A percentile compares a stretch with the other conserved stretches of the same genome.
phyloP scores from a whole-genome alignment of 2,113 vertebrate species.

The Crocuta crocuta region DNA sequence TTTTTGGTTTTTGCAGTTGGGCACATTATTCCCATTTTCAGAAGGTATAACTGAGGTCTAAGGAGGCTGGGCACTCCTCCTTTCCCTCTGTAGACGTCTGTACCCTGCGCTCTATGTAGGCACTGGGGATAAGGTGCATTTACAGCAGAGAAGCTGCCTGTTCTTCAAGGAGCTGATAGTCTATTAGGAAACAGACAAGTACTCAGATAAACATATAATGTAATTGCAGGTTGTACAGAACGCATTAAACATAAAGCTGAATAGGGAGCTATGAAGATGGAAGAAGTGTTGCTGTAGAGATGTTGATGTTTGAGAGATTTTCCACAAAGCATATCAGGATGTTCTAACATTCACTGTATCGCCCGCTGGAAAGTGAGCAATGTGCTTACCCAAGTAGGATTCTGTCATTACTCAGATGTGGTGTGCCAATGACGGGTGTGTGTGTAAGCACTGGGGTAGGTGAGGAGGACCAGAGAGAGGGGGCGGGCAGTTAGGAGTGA shows the following conservation, averaged over 20 bases:
- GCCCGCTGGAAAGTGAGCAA: neutral
- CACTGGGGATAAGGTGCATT: neutral
- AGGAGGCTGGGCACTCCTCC: neutral
- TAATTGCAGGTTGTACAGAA: neutral
- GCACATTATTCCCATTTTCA: neutral
- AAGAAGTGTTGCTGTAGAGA: neutral
- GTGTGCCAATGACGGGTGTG: neutral
- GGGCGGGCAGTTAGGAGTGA: neutral
- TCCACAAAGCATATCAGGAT: neutral
- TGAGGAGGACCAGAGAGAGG: neutral
- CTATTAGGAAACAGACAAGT: neutral
- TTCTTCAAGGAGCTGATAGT: neutral
- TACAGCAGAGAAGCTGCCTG: neutral
- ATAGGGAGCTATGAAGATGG: neutral
- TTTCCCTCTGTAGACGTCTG: neutral
- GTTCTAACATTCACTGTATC: neutral
- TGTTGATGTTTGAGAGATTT: neutral
- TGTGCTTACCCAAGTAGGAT: neutral
- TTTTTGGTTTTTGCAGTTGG: neutral
- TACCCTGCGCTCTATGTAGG: neutral
- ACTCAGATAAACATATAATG: neutral
- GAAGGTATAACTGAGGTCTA: neutral
- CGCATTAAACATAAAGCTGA: neutral
- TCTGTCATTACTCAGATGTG: no score
- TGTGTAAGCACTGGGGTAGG: rapidly evolving